Conservation (phyloP, 2,113 vertebrate species). For the Chaetodon trifascialis region DNA sequence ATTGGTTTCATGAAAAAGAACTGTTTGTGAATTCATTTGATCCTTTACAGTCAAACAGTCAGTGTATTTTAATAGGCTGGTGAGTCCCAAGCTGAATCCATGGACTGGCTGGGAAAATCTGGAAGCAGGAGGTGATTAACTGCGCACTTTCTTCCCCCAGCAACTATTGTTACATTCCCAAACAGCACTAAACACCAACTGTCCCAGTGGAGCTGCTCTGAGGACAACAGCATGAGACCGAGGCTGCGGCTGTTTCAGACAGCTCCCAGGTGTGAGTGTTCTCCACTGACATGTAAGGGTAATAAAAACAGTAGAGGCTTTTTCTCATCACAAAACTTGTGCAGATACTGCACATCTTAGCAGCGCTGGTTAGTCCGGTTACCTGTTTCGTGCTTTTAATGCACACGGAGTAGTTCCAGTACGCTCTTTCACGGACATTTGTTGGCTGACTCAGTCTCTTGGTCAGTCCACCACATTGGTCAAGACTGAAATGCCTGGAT, state of each 20-base stretch:
- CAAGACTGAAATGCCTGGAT: too few species aligned
- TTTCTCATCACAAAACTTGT: background rate
- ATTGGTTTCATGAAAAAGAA: background rate
- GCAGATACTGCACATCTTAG: background rate
- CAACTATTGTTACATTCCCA: constrained; percentile 13
- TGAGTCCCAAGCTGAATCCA: background rate
- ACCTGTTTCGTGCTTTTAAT: too few species aligned
- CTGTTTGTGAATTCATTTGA: constrained; percentile 5
- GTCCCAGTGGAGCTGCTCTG: background rate
- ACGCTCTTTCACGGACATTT: too few species aligned
- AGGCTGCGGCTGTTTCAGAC: background rate
- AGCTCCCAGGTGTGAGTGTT: constrained; percentile 12
- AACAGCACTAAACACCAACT: constrained; percentile 7
- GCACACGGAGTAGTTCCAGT: too few species aligned
- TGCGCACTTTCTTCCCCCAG: constrained; percentile 11
- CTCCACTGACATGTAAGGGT: background rate
- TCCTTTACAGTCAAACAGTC: background rate
- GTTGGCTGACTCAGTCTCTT: too few species aligned
- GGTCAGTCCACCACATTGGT: too few species aligned
- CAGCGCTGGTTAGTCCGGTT: background rate
- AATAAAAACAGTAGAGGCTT: background rate
- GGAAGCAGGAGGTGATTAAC: constrained; percentile 33
- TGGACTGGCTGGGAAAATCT: constrained; percentile 1
- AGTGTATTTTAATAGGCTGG: constrained; percentile 5
- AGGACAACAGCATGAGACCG: background rate